Conservation (phyloP, 2,113 vertebrate genomes). For the Conger conger region DNA sequence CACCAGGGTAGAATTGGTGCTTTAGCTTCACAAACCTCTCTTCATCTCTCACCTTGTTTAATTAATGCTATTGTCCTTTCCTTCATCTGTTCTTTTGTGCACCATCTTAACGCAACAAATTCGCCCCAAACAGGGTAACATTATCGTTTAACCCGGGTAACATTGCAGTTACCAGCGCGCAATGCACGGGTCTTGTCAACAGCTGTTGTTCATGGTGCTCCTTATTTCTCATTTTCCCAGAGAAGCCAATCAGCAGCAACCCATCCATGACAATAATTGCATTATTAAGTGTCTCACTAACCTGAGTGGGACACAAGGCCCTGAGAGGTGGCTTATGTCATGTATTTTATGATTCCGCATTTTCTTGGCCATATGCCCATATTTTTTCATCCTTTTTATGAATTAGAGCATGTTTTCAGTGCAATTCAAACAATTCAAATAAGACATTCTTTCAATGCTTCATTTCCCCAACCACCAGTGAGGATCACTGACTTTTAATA, state of each 20-base stretch:
- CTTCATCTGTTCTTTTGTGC: too few species aligned
- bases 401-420: background rate
- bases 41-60: background rate
- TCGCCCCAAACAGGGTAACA: background rate
- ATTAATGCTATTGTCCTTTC: background rate
- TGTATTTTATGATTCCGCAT: background rate
- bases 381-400: background rate
- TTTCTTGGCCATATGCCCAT: background rate
- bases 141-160: too few species aligned
- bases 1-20: too few species aligned
- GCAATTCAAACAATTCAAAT: background rate
- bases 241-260: background rate
- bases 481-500: too few species aligned
- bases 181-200: background rate
- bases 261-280: background rate
- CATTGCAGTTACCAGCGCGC: too few species aligned
- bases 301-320: background rate
- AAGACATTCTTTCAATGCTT: background rate
- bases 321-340: background rate
- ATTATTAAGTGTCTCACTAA: background rate
- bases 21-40: too few species aligned
- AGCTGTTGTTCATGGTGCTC: background rate
- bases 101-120: background rate
- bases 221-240: background rate
- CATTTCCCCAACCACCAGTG: background rate